These are phyloP conservation scores for Agriopis marginaria DNA, from an alignment of 2,888 invertebrate species.

Conservation along the genomic window DNA sequence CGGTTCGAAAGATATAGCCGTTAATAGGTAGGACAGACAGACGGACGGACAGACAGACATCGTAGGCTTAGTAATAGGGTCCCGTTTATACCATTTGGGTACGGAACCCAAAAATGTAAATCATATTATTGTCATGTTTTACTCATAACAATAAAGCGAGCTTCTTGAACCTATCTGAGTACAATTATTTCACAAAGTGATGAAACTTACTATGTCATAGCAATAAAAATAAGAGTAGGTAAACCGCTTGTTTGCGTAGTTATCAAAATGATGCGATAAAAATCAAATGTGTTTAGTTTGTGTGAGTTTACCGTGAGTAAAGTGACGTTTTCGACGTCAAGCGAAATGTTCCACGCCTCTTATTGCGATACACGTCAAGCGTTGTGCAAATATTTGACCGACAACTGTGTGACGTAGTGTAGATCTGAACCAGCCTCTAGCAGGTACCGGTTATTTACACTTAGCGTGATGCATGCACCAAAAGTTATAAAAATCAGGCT, in stretches of 20 bases:
- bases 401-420: constrained; percentile 46
- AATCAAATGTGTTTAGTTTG: constrained; percentile 19
- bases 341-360: constrained; percentile 80
- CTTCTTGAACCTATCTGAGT: too few species aligned
- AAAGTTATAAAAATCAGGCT: too few species aligned
- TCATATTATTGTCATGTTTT: too few species aligned
- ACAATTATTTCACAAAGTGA: too few species aligned
- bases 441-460: neutral
- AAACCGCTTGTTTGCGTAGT: constrained; percentile 11
- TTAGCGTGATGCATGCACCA: too few species aligned
- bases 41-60: too few species aligned
- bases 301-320: constrained; percentile 26
- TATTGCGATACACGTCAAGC: constrained; percentile 64
- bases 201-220: neutral
- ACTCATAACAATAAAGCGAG: too few species aligned
- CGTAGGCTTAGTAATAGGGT: too few species aligned
- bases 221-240: constrained; percentile 6
- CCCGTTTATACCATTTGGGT: too few species aligned
- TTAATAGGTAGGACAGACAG: too few species aligned
- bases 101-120: too few species aligned
- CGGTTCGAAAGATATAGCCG: too few species aligned
- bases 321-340: constrained; percentile 62
- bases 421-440: constrained; percentile 50
- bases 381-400: constrained; percentile 69
- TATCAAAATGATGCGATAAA: constrained; percentile 26